Evolutionary conservation across 2,113 vertebrate genomes (phyloP).

Genomic region (Sebastes schlegelii): DNA sequence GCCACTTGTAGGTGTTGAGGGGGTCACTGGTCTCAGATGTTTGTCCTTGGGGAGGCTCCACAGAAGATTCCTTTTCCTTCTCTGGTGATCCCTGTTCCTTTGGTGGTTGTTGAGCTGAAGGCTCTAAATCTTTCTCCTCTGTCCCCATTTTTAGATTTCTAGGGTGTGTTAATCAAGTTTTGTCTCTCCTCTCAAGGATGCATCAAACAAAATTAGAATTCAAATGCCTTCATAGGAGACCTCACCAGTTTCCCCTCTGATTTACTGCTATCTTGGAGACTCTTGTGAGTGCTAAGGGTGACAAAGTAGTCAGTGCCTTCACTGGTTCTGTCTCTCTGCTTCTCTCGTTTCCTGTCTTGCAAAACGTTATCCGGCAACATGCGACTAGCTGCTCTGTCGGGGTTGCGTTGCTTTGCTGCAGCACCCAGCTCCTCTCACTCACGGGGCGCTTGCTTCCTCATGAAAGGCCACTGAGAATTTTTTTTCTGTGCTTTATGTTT

Average conservation of each 20-base stretch:
- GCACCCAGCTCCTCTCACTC: slow-evolving; percentile 13
- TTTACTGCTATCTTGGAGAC: background rate
- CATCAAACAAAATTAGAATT: slow-evolving; percentile 14
- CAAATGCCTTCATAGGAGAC: slow-evolving; percentile 15
- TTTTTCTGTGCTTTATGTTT: slow-evolving; percentile 17
- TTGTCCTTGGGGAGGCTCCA: slow-evolving; percentile 44
- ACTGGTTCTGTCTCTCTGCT: slow-evolving; percentile 10
- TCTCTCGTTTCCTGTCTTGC: slow-evolving; percentile 75
- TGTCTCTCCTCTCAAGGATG: slow-evolving; percentile 8
- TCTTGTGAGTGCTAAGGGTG: slow-evolving; percentile 1
- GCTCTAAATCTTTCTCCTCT: slow-evolving; percentile 73
- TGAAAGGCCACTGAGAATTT: slow-evolving; percentile 26
- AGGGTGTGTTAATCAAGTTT: background rate
- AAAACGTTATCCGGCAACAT: slow-evolving; percentile 48
- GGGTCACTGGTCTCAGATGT: slow-evolving; percentile 61
- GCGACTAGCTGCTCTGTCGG: slow-evolving; percentile 32
- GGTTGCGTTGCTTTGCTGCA: slow-evolving; percentile 47
- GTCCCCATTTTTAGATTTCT: slow-evolving; percentile 75
- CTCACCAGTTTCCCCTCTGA: background rate
- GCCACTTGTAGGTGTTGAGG: slow-evolving; percentile 84
- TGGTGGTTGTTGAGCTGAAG: slow-evolving; percentile 47
- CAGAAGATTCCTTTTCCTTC: slow-evolving; percentile 60
- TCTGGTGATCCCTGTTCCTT: slow-evolving; percentile 61
- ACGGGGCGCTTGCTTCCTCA: slow-evolving; percentile 43
- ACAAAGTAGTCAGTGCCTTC: background rate